phyloP scores from a whole-genome alignment of 2,113 vertebrate species.

The Shinisaurus crocodilurus region DNA sequence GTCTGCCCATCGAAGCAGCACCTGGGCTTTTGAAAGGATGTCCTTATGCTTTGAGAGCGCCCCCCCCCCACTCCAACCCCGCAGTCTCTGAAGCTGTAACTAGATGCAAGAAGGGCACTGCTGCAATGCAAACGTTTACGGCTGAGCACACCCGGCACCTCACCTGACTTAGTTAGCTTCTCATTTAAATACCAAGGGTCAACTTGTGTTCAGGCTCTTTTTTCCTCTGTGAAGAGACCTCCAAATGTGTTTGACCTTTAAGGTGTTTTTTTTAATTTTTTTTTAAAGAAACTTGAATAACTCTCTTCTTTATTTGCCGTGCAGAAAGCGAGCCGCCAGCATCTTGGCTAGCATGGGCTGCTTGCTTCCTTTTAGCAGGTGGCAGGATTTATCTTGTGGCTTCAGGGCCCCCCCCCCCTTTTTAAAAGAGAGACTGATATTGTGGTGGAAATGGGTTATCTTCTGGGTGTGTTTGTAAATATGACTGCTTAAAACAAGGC shows the following conservation, averaged over 20 bases:
- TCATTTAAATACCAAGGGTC: neutral
- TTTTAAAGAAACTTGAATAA: neutral
- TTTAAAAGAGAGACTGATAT: neutral
- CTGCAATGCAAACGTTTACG: fast-evolving
- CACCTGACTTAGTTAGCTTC: neutral
- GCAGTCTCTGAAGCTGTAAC: fast-evolving
- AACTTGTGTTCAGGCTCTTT: neutral
- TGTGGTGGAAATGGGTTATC: neutral
- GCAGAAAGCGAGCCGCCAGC: neutral
- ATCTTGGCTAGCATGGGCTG: fast-evolving
- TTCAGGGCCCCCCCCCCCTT: too few species aligned
- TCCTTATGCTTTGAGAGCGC: neutral
- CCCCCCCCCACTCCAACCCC: neutral
- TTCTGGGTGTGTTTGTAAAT: neutral
- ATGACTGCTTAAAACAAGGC: neutral
- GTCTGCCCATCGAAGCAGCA: neutral
- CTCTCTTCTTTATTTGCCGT: neutral
- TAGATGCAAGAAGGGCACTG: neutral
- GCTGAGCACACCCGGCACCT: neutral
- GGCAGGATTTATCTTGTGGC: neutral
- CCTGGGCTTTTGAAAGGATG: neutral
- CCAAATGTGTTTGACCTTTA: neutral
- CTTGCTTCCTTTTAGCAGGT: neutral
- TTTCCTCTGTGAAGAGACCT: neutral
- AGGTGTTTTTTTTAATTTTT: fast-evolving